A percentile compares a stretch with the other conserved stretches of the same genome.
Conservation (phyloP, 2,888 invertebrate genomes). For the Hypomecis punctinalis region DNA sequence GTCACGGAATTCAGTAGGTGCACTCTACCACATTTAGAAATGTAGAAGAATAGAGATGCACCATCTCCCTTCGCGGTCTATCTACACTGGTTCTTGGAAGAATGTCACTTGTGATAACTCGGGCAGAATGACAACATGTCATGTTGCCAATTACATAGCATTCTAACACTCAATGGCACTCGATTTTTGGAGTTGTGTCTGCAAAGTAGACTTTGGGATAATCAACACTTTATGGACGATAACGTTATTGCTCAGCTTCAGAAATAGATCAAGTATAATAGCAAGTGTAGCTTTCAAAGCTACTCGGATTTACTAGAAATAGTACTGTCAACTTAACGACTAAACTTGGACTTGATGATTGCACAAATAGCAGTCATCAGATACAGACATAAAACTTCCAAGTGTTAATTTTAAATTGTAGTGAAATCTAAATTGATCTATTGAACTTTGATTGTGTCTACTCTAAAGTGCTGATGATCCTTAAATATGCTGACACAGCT, state of each 20-base stretch:
- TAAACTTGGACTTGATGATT: no score
- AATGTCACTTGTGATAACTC: constrained; percentile 37
- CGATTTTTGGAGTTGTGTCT: constrained; percentile 26
- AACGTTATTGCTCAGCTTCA: not conserved
- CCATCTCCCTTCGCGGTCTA: constrained; percentile 22
- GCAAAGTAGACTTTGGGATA: constrained; percentile 10
- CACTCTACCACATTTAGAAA: constrained; percentile 33
- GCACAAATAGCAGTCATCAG: no score
- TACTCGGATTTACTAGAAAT: no score
- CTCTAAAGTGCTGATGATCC: constrained; percentile 13
- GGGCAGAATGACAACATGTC: constrained; percentile 30
- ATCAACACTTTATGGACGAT: not conserved
- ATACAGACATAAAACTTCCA: no score
- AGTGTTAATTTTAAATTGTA: no score
- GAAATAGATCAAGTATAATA: no score
- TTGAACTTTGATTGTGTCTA: not conserved
- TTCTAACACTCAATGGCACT: constrained; percentile 26
- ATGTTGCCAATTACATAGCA: constrained; percentile 35
- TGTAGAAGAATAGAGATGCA: constrained; percentile 34
- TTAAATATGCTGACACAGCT: constrained; percentile 51
- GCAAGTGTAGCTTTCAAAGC: no score
- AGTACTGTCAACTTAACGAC: no score
- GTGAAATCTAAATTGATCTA: no score
- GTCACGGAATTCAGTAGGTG: constrained; percentile 30
- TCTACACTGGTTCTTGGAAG: not conserved